Evolutionary conservation across 2,888 invertebrate genomes (phyloP), one percentile per base, ranked within the genome.

Genomic region (Lypha dubia): DNA sequence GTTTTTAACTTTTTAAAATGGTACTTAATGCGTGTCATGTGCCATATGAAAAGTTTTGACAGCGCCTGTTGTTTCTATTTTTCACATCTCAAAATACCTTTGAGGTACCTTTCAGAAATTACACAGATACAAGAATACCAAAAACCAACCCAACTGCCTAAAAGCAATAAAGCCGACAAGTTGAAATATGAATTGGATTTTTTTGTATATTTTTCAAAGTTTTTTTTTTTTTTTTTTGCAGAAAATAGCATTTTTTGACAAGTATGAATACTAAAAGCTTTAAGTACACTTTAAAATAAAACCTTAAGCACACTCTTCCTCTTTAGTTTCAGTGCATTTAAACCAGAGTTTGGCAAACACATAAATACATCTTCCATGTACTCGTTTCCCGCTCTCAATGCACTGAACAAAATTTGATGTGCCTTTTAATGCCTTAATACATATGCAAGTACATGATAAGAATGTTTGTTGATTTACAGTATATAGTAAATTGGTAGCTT

Each of bases 21-120:
- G 35, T 56, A 58, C 71, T 73, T 49, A 73, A 79, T 79, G 79
- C 71, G 71, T 73, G 46, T 58, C 63, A 71, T 79, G 24, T 71
- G 79, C 49, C 71, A 65, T n/a, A 73, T 67, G 38, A 67, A 17
- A 22, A 67, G 49, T 79, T 73, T 51, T 79, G 73, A 67, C 65
- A 79, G 58, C 13, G 17, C 63, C 22, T 70, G 60, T 46, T 65
- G 56, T 71, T 71, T 46, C 56, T 22, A 49, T 65, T 73, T 75
- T 58, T 35, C 22, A 24, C 46, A 49, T 15, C 49, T 35, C 20
- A 24, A 65, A 38, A 32, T 22, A 24, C 4, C 22, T 2, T n/a
- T n/a, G n/a, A n/a, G 35, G 22, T 49, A 9, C 49, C 49, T 20
- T 8, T 9, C 3, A 49, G 49, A 17, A 58, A 35, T 46, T 56